Base-by-base conservation (phyloP, 2,888 invertebrate genomes). In the Sceliomorpha sp. region DNA sequence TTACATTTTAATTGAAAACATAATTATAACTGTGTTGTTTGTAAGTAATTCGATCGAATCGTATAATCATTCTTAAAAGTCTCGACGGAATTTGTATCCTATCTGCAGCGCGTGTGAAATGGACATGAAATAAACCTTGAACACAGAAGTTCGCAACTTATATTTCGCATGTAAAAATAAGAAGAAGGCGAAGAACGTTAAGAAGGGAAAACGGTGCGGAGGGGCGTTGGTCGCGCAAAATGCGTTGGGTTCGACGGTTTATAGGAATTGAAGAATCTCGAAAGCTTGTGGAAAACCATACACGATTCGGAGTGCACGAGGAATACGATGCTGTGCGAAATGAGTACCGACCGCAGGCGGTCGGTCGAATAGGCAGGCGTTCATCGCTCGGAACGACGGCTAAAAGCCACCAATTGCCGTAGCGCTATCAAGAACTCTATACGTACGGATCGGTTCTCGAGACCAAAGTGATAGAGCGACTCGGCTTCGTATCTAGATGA, bases 1-100 rank as follows among this genome's bases (percentile, higher is more conserved):
- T 70, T 66, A 70, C 47, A 53, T 56, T 40, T 64, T 70, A 66
- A 66, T 66, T 70, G 66, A 70, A 70, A 66, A 70, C 44, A 42
- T 66, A 70, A 66, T 66, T n/a, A n/a, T n/a, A n/a, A n/a, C n/a
- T n/a, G n/a, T n/a, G n/a, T n/a, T n/a, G n/a, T n/a, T n/a, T n/a
- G n/a, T n/a, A n/a, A n/a, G n/a, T n/a, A n/a, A n/a, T n/a, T n/a
- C n/a, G n/a, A n/a, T n/a, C n/a, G n/a, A n/a, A n/a, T n/a, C n/a
- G n/a, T n/a, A n/a, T n/a, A n/a, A n/a, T n/a, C n/a, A n/a, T n/a
- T n/a, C n/a, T n/a, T n/a, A n/a, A n/a, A n/a, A n/a, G n/a, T n/a
- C n/a, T n/a, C n/a, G n/a, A n/a, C n/a, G n/a, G n/a, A n/a, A n/a
- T n/a, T n/a, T n/a, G n/a, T n/a, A n/a, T n/a, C n/a, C n/a, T n/a